Base-by-base conservation (phyloP, 2,888 invertebrate species). In the Bhutanitis thaidina region DNA sequence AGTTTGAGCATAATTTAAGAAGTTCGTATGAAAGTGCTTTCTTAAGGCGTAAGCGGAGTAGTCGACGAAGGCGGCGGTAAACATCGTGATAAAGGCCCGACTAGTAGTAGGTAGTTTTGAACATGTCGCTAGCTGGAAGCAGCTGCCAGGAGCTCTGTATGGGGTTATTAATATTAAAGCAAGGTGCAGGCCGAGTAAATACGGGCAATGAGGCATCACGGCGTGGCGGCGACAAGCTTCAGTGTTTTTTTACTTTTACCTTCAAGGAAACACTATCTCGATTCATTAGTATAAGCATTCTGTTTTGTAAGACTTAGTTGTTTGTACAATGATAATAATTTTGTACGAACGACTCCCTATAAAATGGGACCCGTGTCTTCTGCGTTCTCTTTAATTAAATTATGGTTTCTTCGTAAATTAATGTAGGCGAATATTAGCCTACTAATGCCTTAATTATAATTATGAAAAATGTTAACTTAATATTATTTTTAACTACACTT, bases 121-220 rank as follows among this genome's bases (percentile, higher is more conserved):
- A 60, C 54, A 54, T 54, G 55, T 53, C 15, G 30, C 55, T 52
- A 47, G 58, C 56, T 60, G 58, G 67, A 64, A 64, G 61, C 65
- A 68, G 69, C 71, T 69, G 67, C 76, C 72, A 72, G 74, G 70
- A 60, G 70, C 73, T 71, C 65, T 79, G 77, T 80, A 78, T 75
- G 69, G 72, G 67, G 84, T 80, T 84, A 85, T 86, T 79, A 86
- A 87, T 86, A 81, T 80, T 86, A 78, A 82, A 85, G 72, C 78
- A 74, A 66, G 68, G 64, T 62, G 70, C 69, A 69, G 67, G 65
- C 62, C 69, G 69, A 61, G 76, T 75, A 79, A 79, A 81, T 80
- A 78, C 76, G 61, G 65, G 61, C 77, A 67, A 72, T 71, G 67
- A 68, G 67, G 65, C 61, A 65, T 60, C 61, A 58, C 64, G 60